A percentile compares a stretch with the other conserved stretches of the same genome.
Evolutionary conservation across 2,888 invertebrate genomes (phyloP).

Genomic region (Nomada goodeniana): DNA sequence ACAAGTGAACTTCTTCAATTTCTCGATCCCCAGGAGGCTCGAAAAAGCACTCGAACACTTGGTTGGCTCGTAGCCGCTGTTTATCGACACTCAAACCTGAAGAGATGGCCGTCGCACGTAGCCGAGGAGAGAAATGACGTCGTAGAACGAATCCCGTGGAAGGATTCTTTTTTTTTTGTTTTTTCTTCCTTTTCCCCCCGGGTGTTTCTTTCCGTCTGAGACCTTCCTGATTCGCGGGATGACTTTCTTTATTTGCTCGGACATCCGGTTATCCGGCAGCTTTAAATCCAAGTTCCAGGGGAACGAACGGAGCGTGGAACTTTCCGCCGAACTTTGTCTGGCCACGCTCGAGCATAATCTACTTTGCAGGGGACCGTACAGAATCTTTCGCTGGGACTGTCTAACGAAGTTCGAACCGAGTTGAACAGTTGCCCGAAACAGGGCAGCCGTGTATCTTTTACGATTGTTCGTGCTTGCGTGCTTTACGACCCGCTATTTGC

Average conservation of each 20-base stretch:
- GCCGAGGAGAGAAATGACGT: conserved; percentile 14
- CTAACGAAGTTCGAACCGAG: conserved; percentile 67
- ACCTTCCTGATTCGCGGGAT: conserved; percentile 20
- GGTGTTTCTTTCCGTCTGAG: background rate
- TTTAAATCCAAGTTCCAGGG: conserved; percentile 48
- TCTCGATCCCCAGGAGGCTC: conserved; percentile 50
- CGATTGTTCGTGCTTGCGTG: conserved; percentile 3
- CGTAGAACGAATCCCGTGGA: background rate
- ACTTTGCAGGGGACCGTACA: conserved; percentile 55
- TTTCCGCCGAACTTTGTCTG: conserved; percentile 63
- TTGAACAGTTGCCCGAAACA: conserved; percentile 51
- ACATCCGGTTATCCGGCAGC: conserved; percentile 53
- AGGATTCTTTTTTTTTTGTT: too few relatives aligned
- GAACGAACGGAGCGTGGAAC: conserved; percentile 64
- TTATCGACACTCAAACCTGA: conserved; percentile 44
- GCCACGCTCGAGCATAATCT: conserved; percentile 67
- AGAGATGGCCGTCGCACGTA: conserved; percentile 27
- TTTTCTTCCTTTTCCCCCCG: background rate
- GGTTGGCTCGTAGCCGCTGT: conserved; percentile 44
- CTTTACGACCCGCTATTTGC: background rate
- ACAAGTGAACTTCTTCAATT: conserved; percentile 62
- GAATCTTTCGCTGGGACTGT: conserved; percentile 60
- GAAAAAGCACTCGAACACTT: conserved; percentile 22
- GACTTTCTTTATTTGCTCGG: conserved; percentile 61
- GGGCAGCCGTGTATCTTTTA: conserved; percentile 25